Evolutionary conservation across 2,888 invertebrate genomes (phyloP), one percentile per base, ranked within the genome.

Genomic region (Dioctria rufipes): DNA sequence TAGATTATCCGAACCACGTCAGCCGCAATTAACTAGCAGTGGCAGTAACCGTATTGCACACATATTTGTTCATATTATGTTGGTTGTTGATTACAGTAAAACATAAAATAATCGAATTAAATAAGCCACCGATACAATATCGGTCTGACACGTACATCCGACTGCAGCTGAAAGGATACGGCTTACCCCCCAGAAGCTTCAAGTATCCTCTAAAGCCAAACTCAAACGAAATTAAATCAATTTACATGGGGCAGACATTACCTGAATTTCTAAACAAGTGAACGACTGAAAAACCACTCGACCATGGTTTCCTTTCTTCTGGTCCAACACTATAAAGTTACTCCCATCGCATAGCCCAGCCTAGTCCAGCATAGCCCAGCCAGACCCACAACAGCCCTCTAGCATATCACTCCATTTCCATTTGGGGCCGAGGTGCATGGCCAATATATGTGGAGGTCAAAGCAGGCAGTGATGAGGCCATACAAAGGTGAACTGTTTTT

Each of bases 191-290:
- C 39, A 77, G 43, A 25, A 77, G 49, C 51, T 11, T 58, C 11
- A 37, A 37, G 60, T 11, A 37, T n/a, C 37, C 49, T 77, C 77
- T 46, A 61, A 46, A 63, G 79, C 60, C 67, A 42, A 39, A 67
- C 67, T 79, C 79, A 79, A 79, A 79, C 79, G 69, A 80, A 80
- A 80, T 71, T 80, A 80, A 80, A 80, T 80, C 80, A 80, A 80
- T 80, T 80, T 80, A 80, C 80, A 80, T 80, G 80, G 39, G 63
- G 63, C 77, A 61, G 78, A 66, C 78, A 78, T 78, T 78, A 80
- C 80, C 80, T 80, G 80, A 80, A 80, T 80, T 80, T 80, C 80
- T 80, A 80, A 80, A 80, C 80, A 80, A 80, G 51, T 54, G 78
- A 78, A 49, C 78, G 78, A 66, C 78, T 66, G 66, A 66, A 78